Conservation (phyloP, 2,888 invertebrate species). For the Leistus spinibarbis region DNA sequence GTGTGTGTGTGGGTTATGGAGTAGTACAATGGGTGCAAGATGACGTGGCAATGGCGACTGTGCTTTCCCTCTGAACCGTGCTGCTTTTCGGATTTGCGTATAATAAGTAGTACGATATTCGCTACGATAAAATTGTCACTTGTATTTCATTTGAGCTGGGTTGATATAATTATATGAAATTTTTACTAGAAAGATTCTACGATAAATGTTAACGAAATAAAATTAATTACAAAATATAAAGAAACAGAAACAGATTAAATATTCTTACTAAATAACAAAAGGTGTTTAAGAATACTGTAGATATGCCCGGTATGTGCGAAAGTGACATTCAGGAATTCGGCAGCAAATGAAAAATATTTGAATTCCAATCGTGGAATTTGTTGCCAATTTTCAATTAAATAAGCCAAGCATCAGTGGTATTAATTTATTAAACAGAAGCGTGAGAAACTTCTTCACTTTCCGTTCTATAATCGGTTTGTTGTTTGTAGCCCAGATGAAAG, state of each 20-base stretch:
- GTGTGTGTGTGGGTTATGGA: not conserved
- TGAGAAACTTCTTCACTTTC: not conserved
- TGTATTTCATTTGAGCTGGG: too few species aligned
- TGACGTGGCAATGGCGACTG: not conserved
- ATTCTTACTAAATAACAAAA: too few species aligned
- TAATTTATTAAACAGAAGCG: not conserved
- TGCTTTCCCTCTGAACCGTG: not conserved
- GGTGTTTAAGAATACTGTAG: too few species aligned
- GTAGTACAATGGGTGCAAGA: not conserved
- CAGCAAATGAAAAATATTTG: not conserved
- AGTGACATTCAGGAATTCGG: not conserved
- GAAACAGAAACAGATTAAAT: not conserved
- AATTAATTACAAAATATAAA: not conserved
- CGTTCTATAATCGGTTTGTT: not conserved
- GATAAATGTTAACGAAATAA: not conserved
- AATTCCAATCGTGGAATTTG: not conserved
- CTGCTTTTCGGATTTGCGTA: not conserved
- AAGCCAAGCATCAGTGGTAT: not conserved
- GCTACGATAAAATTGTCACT: not conserved
- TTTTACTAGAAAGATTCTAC: too few species aligned
- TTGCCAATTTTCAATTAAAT: not conserved
- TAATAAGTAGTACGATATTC: not conserved
- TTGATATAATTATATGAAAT: too few species aligned
- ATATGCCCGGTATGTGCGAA: not conserved
- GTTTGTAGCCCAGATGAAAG: not conserved